Evolutionary conservation across 2,888 invertebrate species (phyloP).

Genomic region (Hypomecis punctinalis): DNA sequence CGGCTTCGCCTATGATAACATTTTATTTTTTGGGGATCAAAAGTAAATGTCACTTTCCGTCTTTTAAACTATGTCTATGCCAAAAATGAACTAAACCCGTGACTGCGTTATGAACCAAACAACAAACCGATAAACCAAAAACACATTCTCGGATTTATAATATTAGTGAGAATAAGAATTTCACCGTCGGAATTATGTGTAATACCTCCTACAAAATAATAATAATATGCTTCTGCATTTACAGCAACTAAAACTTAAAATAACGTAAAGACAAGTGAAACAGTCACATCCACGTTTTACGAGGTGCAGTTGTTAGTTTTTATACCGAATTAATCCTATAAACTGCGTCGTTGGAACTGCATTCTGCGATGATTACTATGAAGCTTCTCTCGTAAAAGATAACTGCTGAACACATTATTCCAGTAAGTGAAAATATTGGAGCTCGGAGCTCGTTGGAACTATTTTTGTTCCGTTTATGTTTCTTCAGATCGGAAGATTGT

Average conservation of each 20-base stretch:
- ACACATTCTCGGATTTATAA: too few species aligned
- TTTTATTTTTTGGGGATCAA: too few species aligned
- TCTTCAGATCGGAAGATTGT: slow-evolving; percentile 24
- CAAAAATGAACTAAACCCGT: too few species aligned
- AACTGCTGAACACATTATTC: slow-evolving; percentile 39
- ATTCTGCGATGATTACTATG: slow-evolving; percentile 41
- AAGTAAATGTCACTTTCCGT: too few species aligned
- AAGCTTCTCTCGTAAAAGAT: slow-evolving; percentile 48
- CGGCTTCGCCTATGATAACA: too few species aligned
- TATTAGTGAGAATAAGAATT: too few species aligned
- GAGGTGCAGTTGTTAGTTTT: slow-evolving; percentile 36
- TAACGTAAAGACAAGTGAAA: slow-evolving; percentile 43
- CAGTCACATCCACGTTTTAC: slow-evolving; percentile 37
- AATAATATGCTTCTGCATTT: too few species aligned
- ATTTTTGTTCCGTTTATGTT: slow-evolving; percentile 28
- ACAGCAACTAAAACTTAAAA: not conserved
- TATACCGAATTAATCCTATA: slow-evolving; percentile 44
- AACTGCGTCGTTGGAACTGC: slow-evolving; percentile 43
- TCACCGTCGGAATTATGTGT: not conserved
- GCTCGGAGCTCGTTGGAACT: slow-evolving; percentile 14
- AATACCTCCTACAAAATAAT: too few species aligned
- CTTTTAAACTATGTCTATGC: too few species aligned
- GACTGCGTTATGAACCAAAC: too few species aligned
- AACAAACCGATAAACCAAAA: too few species aligned
- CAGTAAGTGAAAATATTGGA: slow-evolving; percentile 38